phyloP scores from a whole-genome alignment of 2,888 invertebrate species.

The Rotaria socialis region DNA sequence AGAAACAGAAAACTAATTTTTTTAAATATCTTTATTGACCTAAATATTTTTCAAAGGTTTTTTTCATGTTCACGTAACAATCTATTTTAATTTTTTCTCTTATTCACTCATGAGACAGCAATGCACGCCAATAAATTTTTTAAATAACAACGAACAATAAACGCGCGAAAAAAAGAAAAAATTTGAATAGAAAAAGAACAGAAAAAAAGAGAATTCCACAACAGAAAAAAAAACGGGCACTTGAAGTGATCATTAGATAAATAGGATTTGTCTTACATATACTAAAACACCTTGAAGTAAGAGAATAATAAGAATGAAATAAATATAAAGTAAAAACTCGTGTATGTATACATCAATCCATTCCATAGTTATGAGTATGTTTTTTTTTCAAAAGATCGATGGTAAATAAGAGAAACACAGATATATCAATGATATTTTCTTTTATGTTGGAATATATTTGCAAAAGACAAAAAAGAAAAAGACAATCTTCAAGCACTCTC shows the following conservation, averaged over 20 bases:
- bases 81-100: background rate
- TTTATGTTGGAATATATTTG: constrained; percentile 22
- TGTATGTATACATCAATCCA: background rate
- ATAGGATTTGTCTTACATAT: background rate
- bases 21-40: background rate
- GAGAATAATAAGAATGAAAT: background rate
- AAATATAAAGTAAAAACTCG: background rate
- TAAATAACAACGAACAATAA: constrained; percentile 3
- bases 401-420: background rate
- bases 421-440: background rate
- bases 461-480: constrained; percentile 7
- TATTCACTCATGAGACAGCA: background rate
- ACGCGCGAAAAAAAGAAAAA: background rate
- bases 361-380: background rate
- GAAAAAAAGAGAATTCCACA: background rate
- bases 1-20: background rate
- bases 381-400: background rate
- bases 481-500: background rate
- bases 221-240: background rate
- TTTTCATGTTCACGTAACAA: background rate
- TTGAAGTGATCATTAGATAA: constrained; percentile 18
- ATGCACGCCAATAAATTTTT: background rate
- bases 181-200: background rate
- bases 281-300: constrained; percentile 25
- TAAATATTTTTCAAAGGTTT: background rate